Base-by-base conservation (phyloP, 30 jellyfish, hydroid and myxozoan species). In the Aurelia sp. region DNA sequence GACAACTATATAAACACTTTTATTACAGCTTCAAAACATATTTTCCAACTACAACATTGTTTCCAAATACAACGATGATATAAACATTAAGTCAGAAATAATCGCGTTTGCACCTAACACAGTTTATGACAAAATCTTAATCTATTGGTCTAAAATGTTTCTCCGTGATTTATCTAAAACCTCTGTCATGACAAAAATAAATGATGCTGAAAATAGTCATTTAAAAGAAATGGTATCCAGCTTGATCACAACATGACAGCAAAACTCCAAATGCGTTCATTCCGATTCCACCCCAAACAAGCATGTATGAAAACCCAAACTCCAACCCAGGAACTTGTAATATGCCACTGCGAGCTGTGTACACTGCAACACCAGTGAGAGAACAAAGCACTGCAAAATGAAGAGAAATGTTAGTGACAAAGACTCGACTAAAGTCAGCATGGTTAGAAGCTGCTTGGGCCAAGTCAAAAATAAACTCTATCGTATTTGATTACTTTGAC, bases 231-330 rank as follows among this genome's bases (percentile, higher is more conserved):
- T 82, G 91, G 18, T 18, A 82, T 0, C 91, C 91, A 68, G 91
- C 91, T 37, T 82, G 91, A 53, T 82, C 91, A 60, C 91, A 82
- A 50, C 91, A 82, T 15, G 96, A 63, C 20, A 86, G 80, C 35
- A 86, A 13, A 51, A 77, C 83, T 12, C 78, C 87, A 20, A 86
- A 19, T n/a, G 68, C 8, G 80, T 76, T 74, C 44, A 60, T 22
- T 19, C 86, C 87, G 20, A 76, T 62, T 22, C 96, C 96, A 6
- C 96, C 87, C 96, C 96, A 86, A n/a, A 61, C 96, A 18, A 74
- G 81, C 89, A 86, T 86, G 85, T 86, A 86, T 4, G 96, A 86
- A 73, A 86, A 86, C 4, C 96, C 96, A 69, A 86, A 86, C 59
- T 86, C 96, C 72, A 86, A 80, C 17, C 96, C 96, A 18, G 96